Conservation (phyloP, 1,140 invertebrate species). For the Drosophila gunungcola region DNA sequence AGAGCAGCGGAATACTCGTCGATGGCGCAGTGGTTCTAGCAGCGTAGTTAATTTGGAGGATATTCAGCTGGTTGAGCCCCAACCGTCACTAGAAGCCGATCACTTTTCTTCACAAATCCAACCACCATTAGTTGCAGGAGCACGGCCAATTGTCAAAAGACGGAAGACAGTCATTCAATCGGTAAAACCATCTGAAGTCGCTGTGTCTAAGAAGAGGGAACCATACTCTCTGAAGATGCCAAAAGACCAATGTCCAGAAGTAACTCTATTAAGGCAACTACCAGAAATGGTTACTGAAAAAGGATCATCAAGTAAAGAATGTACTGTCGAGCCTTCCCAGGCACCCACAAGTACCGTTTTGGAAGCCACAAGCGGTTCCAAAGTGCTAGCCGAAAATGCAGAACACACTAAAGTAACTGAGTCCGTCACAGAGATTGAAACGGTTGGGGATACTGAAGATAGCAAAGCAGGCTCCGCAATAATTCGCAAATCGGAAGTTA, state of each 20-base stretch:
- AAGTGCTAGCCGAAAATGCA: background rate
- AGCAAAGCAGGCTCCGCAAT: conserved; percentile 3
- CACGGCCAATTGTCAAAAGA: conserved; percentile 68
- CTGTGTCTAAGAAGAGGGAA: background rate
- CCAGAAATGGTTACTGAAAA: background rate
- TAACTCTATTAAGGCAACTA: background rate
- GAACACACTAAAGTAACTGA: conserved; percentile 7
- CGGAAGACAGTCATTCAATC: conserved; percentile 60
- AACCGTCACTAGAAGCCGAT: conserved; percentile 35
- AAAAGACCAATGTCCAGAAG: conserved; percentile 11
- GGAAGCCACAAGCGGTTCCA: conserved; percentile 20
- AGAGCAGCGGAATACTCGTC: conserved; percentile 14
- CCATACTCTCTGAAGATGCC: background rate
- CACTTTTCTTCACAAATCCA: conserved; percentile 21
- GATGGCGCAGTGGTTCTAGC: conserved; percentile 48
- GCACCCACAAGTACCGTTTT: conserved; percentile 64
- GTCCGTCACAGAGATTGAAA: background rate
- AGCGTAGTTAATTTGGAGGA: conserved; percentile 63
- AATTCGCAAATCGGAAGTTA: conserved; percentile 56
- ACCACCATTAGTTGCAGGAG: conserved; percentile 27
- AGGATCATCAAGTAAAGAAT: background rate
- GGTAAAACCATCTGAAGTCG: conserved; percentile 13
- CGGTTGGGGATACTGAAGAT: conserved; percentile 4
- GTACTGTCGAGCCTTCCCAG: conserved; percentile 31
- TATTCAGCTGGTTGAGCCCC: conserved; percentile 73